These are phyloP conservation scores for Enhydra lutris DNA, from an alignment of 2,113 vertebrate genomes.

Conservation along the genomic window DNA sequence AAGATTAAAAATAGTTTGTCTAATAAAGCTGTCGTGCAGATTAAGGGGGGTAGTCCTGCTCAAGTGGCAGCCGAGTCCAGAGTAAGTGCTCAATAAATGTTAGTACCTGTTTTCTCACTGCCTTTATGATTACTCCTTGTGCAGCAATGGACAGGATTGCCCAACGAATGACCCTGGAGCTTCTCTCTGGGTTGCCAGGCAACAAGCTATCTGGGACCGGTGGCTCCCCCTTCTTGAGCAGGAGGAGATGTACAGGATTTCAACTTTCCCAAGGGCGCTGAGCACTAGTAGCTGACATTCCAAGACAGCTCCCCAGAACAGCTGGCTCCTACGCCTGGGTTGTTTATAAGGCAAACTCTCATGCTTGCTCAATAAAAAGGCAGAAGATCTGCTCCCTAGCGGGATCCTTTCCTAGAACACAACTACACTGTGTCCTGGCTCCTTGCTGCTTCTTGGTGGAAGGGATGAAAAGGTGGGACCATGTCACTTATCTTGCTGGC, in stretches of 20 bases:
- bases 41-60: not conserved
- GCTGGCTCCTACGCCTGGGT: not conserved
- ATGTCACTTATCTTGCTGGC: not conserved
- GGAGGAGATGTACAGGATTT: not conserved
- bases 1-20: not conserved
- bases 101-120: not conserved
- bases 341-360: not conserved
- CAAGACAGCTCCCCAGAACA: not conserved
- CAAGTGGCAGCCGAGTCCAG: not conserved
- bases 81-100: not conserved
- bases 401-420: not conserved
- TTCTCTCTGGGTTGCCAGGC: conserved; percentile 56
- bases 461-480: not conserved
- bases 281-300: not conserved
- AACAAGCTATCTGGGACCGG: conserved; percentile 29
- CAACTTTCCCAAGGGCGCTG: not conserved
- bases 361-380: not conserved
- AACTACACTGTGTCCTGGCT: not conserved
- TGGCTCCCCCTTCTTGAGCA: not conserved
- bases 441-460: not conserved
- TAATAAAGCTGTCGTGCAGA: not conserved
- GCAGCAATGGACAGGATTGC: not conserved
- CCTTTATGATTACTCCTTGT: conserved; percentile 16
- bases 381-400: not conserved
- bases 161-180: conserved; percentile 35